Evolutionary conservation across 2,113 vertebrate species (phyloP).

Genomic region (Hystrix brachyura): DNA sequence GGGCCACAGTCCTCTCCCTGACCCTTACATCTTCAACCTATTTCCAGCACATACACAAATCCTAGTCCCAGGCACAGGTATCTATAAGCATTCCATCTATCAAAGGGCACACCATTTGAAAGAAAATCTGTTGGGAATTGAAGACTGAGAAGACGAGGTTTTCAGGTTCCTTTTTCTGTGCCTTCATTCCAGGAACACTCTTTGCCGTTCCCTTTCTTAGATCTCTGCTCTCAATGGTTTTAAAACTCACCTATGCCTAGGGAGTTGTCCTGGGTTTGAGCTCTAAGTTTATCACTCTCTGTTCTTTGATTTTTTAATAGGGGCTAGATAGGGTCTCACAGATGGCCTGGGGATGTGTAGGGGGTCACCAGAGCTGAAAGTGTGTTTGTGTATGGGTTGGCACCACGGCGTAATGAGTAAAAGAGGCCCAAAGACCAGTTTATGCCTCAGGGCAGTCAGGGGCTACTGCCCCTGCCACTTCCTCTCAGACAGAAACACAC

Average conservation of each 20-base stretch:
- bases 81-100: neutral
- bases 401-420: neutral
- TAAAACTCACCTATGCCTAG: neutral
- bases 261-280: neutral
- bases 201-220: neutral
- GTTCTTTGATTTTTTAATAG: slow-evolving; percentile 11
- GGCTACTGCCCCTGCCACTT: slow-evolving; percentile 33
- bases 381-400: neutral
- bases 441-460: neutral
- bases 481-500: slow-evolving; percentile 18
- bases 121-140: neutral
- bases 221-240: neutral
- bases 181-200: neutral
- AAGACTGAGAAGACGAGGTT: neutral
- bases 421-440: neutral
- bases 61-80: neutral
- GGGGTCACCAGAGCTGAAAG: neutral
- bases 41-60: neutral
- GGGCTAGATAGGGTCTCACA: neutral
- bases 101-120: neutral
- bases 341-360: neutral
- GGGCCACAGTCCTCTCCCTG: neutral
- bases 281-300: neutral
- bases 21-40: neutral
- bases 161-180: neutral